These are phyloP conservation scores for Amiota mariae DNA, from an alignment of 2,888 invertebrate genomes.

Conservation along the genomic window DNA sequence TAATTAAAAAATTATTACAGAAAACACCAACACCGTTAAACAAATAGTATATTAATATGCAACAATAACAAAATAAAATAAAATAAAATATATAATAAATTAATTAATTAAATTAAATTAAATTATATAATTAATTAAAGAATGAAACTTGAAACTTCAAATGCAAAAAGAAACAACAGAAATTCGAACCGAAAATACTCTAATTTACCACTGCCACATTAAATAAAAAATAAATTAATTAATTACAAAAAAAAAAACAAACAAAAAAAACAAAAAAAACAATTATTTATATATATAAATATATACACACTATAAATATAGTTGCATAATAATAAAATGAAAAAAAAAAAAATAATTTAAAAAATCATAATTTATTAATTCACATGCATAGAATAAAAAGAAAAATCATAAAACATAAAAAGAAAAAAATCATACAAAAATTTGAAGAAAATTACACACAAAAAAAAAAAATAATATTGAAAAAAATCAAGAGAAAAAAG, in stretches of 20 bases:
- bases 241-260: slow-evolving; percentile 41
- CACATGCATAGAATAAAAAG: slow-evolving; percentile 12
- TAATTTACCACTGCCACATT: slow-evolving; percentile 70
- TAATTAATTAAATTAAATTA: too few species aligned
- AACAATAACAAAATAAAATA: slow-evolving; percentile 10
- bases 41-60: neutral
- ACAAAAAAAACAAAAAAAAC: slow-evolving; percentile 33
- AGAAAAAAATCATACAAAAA: slow-evolving; percentile 43
- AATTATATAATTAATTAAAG: too few species aligned
- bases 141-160: slow-evolving; percentile 44
- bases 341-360: slow-evolving; percentile 40
- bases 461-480: slow-evolving; percentile 34
- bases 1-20: slow-evolving; percentile 38
- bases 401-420: slow-evolving; percentile 18
- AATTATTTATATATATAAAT: slow-evolving; percentile 19
- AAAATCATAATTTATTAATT: neutral
- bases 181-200: slow-evolving; percentile 60
- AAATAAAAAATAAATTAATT: slow-evolving; percentile 38
- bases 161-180: slow-evolving; percentile 40
- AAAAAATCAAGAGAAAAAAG: neutral
- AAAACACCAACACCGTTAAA: neutral
- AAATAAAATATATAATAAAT: slow-evolving; percentile 5
- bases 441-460: slow-evolving; percentile 33
- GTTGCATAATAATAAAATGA: slow-evolving; percentile 36
- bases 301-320: slow-evolving; percentile 32